phyloP scores from a whole-genome alignment of 2,888 invertebrate genomes.

The Neria commutata region DNA sequence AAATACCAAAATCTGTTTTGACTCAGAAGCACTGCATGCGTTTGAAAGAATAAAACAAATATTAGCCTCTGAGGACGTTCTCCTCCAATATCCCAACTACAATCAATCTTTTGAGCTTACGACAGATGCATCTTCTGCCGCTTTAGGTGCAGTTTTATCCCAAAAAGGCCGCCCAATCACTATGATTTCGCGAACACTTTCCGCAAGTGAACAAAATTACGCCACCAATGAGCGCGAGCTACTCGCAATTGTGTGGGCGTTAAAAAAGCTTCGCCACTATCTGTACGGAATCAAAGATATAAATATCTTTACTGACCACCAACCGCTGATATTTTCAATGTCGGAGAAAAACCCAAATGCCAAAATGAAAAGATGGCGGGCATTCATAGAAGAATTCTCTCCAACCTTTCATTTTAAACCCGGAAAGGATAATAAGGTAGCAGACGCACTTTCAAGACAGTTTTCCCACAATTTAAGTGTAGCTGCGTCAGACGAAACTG shows the following conservation, averaged over 20 bases:
- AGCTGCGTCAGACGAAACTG: not conserved
- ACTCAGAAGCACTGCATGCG: conserved; percentile 22
- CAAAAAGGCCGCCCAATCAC: conserved; percentile 27
- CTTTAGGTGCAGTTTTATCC: conserved; percentile 26
- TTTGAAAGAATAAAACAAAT: conserved; percentile 20
- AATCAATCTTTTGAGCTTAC: conserved; percentile 15
- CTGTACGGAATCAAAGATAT: conserved; percentile 43
- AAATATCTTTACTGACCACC: conserved; percentile 29
- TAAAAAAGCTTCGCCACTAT: conserved; percentile 50
- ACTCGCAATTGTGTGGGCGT: conserved; percentile 21
- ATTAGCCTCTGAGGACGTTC: conserved; percentile 21
- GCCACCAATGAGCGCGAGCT: conserved; percentile 26
- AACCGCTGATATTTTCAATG: conserved; percentile 30
- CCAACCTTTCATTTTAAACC: conserved; percentile 27
- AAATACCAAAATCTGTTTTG: conserved; percentile 18
- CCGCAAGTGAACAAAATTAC: conserved; percentile 28
- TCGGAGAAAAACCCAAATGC: conserved; percentile 28
- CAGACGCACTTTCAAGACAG: conserved; percentile 29
- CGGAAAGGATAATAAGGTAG: conserved; percentile 27
- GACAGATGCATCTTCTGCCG: conserved; percentile 20
- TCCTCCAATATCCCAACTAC: conserved; percentile 17
- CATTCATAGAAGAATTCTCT: conserved; percentile 26
- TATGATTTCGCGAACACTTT: conserved; percentile 25
- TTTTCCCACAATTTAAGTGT: conserved; percentile 18
- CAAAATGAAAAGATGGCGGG: conserved; percentile 23